Base-by-base conservation (phyloP, 2,888 invertebrate genomes). In the Argyra leucocephala region DNA sequence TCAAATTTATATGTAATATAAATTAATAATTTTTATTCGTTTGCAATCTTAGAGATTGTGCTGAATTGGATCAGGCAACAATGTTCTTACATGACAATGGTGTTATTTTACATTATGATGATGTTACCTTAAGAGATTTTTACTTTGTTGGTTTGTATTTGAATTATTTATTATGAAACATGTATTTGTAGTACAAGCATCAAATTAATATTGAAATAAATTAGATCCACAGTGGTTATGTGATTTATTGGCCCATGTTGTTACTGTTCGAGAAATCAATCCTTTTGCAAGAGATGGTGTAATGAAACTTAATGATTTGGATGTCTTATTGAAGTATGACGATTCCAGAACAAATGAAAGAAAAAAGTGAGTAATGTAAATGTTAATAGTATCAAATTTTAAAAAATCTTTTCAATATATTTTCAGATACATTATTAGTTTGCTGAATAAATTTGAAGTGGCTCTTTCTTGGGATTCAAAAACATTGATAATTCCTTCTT, bases 171-270 rank as follows among this genome's bases (percentile, higher is more conserved):
- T 5, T 18, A 48, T 48, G 18, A 48, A 48, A 48, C 18, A 18
- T 12, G n/a, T 5, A 3, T 48, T 12, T 18, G 12, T 15, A 18
- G 18, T 48, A 18, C 18, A 12, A 2, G 3, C 15, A 18, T 48
- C 2, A 18, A 12, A 18, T 48, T 48, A 12, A 48, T 15, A 18
- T 18, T 9, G 12, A 48, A 12, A 48, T 18, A 15, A 5, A 18
- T 81, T 99, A 61, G 93, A 96, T 78, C 97, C 98, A 0, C 98
- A 99, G 78, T 99, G 98, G 98, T 83, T 99, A 59, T 98, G 97
- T 80, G 98, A 99, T 78, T 92, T 97, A 85, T 78, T 99, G 57
- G 96, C 98, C 0, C 95, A 95, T 77, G 96, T 98, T 1, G 94
- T 98, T 48, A 96, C 97, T 0, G 93, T 97, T 22, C 81, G 96